These are phyloP conservation scores for Trypoxylus dichotomus DNA, from an alignment of 1,140 invertebrate species.

Conservation along the genomic window DNA sequence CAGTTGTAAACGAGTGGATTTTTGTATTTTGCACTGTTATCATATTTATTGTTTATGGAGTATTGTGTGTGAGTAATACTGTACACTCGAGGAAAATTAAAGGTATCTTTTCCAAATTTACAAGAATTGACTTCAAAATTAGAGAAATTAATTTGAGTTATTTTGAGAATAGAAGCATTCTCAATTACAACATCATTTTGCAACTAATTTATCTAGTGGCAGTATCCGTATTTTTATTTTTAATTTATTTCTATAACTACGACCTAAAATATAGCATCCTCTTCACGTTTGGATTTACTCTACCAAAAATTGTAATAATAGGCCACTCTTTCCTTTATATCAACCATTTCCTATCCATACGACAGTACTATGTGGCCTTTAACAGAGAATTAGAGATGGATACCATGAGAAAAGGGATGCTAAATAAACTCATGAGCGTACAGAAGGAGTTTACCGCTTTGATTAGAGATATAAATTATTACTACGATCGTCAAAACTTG, in stretches of 20 bases:
- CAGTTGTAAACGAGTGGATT: background rate
- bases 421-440: background rate
- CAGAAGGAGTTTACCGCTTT: background rate
- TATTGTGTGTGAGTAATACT: background rate
- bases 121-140: background rate
- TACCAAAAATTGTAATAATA: background rate
- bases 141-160: background rate
- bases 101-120: background rate
- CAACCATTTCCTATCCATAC: background rate
- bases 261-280: background rate
- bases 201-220: background rate
- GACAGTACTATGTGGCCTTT: background rate
- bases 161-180: background rate
- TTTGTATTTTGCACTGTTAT: background rate
- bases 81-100: background rate
- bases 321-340: background rate
- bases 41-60: background rate
- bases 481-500: background rate
- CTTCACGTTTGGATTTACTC: background rate
- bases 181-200: background rate
- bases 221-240: background rate
- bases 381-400: background rate
- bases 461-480: background rate
- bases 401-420: background rate
- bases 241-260: slow-evolving; percentile 8